Conservation (phyloP, 2,888 invertebrate genomes). For the Volucella zonaria region DNA sequence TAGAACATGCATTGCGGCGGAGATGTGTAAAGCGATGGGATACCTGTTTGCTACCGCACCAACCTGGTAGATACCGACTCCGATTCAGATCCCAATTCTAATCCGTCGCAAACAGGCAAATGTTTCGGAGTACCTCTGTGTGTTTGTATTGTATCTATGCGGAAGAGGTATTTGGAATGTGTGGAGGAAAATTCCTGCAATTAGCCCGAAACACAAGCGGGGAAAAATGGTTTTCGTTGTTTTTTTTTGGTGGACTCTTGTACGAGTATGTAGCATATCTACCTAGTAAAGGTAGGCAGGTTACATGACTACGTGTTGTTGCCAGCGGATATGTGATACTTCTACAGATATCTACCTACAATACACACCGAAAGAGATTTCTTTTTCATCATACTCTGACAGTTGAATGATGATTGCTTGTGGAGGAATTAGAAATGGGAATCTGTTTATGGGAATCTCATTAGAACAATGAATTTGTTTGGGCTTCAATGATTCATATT, state of each 20-base stretch:
- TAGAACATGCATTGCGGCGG: slow-evolving; percentile 17
- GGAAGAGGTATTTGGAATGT: slow-evolving; percentile 43
- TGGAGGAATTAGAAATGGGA: slow-evolving; percentile 39
- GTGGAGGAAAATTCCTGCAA: slow-evolving; percentile 57
- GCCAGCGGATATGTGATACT: slow-evolving; percentile 58
- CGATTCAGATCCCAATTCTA: slow-evolving; percentile 13
- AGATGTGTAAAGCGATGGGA: slow-evolving; percentile 55
- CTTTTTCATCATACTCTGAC: slow-evolving; percentile 2
- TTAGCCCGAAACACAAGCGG: slow-evolving; percentile 41
- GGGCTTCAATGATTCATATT: not conserved
- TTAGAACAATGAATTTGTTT: slow-evolving; percentile 9
- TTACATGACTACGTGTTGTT: slow-evolving; percentile 16
- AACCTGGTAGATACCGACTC: slow-evolving; percentile 19
- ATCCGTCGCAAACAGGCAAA: not conserved
- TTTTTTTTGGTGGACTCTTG: too few relatives aligned
- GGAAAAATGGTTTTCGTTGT: slow-evolving; percentile 34
- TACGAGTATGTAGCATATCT: slow-evolving; percentile 5
- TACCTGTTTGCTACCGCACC: slow-evolving; percentile 54
- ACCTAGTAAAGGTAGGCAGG: slow-evolving; percentile 41
- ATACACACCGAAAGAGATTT: slow-evolving; percentile 25
- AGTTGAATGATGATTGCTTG: slow-evolving; percentile 51
- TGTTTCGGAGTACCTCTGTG: not conserved
- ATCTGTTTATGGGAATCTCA: slow-evolving; percentile 48
- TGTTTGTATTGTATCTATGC: slow-evolving; percentile 28
- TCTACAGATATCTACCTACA: slow-evolving; percentile 31